A percentile compares a stretch with the other conserved stretches of the same genome.
Conservation (phyloP, 2,113 vertebrate genomes). For the Ascaphus truei region DNA sequence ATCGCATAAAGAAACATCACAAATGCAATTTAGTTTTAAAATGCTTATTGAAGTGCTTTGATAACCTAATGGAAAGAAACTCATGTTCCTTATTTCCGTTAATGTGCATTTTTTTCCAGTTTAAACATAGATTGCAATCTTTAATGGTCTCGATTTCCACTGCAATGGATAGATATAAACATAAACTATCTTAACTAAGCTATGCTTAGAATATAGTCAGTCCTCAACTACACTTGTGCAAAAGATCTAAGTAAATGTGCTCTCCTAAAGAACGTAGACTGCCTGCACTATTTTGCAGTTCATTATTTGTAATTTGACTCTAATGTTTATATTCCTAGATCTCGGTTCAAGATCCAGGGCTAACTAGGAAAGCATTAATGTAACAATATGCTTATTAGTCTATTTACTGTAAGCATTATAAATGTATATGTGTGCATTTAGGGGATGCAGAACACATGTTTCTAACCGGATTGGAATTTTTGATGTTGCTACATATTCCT, state of each 20-base stretch:
- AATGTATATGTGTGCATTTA: background rate
- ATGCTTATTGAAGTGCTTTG: background rate
- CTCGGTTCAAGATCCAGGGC: background rate
- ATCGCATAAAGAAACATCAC: background rate
- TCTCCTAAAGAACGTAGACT: too few species aligned
- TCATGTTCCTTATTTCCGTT: too few species aligned
- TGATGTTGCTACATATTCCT: background rate
- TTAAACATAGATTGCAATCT: too few species aligned
- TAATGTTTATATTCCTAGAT: background rate
- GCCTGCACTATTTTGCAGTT: too few species aligned
- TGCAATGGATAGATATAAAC: background rate
- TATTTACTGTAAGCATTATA: background rate
- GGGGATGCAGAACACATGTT: slow-evolving; percentile 14
- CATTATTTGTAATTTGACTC: too few species aligned
- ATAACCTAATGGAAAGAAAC: too few species aligned
- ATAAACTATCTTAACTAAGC: background rate
- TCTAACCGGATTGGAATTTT: background rate
- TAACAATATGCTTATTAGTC: background rate
- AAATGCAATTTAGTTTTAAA: slow-evolving; percentile 1
- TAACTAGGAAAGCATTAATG: background rate
- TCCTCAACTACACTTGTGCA: too few species aligned
- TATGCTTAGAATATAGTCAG: too few species aligned
- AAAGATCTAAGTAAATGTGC: too few species aligned
- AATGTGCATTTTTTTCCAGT: too few species aligned
- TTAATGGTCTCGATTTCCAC: too few species aligned